Evolutionary conservation across 2,888 invertebrate genomes (phyloP).

Genomic region (Nymphalis polychloros): DNA sequence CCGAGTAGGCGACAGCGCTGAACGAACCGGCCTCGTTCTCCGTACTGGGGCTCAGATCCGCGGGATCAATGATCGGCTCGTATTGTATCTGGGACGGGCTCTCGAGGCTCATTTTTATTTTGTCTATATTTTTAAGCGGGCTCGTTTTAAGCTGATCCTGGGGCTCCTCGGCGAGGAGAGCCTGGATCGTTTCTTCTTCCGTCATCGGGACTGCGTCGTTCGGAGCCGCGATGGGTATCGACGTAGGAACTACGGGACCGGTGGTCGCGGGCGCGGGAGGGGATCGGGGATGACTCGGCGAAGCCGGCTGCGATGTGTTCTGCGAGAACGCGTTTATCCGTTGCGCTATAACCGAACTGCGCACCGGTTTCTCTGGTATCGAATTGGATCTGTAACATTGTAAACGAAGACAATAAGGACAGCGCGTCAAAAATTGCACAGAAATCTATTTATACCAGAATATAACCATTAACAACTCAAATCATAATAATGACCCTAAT

Average conservation of each 20-base stretch:
- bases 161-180: constrained; percentile 47
- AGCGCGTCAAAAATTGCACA: not conserved
- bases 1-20: constrained; percentile 64
- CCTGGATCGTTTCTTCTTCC: constrained; percentile 38
- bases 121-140: constrained; percentile 75
- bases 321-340: constrained; percentile 81
- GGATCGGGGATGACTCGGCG: constrained; percentile 51
- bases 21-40: constrained; percentile 67
- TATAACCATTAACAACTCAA: no score
- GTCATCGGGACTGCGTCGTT: not conserved
- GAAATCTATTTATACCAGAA: not conserved
- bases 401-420: not conserved
- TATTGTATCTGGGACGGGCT: constrained; percentile 78
- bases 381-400: constrained; percentile 56
- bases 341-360: constrained; percentile 85
- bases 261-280: constrained; percentile 44
- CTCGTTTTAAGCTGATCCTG: constrained; percentile 61
- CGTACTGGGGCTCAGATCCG: constrained; percentile 70
- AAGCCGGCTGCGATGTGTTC: constrained; percentile 48
- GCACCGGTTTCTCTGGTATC: constrained; percentile 84
- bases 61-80: constrained; percentile 73
- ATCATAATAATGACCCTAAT: no score
- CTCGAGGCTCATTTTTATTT: constrained; percentile 75
- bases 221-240: constrained; percentile 47
- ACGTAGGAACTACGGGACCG: constrained; percentile 44